These are phyloP conservation scores for Halcyon senegalensis DNA, from an alignment of 2,113 vertebrate genomes.

Conservation along the genomic window DNA sequence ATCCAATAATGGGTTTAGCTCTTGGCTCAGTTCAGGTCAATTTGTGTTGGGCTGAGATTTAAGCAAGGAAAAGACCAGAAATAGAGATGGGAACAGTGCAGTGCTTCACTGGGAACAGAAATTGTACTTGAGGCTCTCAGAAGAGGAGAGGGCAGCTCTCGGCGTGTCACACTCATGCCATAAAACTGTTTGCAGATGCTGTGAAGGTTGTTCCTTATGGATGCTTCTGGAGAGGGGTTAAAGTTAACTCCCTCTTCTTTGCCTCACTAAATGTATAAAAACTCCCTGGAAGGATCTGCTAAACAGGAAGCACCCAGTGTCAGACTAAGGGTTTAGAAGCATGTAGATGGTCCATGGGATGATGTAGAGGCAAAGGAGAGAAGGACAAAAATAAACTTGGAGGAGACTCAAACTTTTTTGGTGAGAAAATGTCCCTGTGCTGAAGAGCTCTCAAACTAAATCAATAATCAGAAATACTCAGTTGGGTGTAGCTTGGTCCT, in stretches of 20 bases:
- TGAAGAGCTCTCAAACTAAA: not conserved
- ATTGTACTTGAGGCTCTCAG: not conserved
- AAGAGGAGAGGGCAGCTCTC: not conserved
- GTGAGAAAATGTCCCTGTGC: not conserved
- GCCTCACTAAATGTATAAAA: fast-evolving
- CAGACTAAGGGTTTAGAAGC: not conserved
- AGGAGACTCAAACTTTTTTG: not conserved
- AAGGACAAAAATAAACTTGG: not conserved
- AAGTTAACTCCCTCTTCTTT: not conserved
- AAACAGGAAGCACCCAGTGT: not conserved
- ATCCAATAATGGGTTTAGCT: not conserved
- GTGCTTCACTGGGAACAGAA: not conserved
- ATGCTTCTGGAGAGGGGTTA: not conserved
- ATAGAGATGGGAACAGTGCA: fast-evolving
- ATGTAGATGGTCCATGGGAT: not conserved
- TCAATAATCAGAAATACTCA: not conserved
- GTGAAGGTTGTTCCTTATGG: not conserved
- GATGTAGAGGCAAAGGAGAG: not conserved
- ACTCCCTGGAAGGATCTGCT: not conserved
- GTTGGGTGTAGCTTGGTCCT: not conserved
- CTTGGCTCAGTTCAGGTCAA: not conserved
- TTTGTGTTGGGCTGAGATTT: not conserved
- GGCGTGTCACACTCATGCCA: not conserved
- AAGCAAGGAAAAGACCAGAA: not conserved
- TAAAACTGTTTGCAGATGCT: not conserved